phyloP scores from a whole-genome alignment of 2,113 vertebrate species.

The Anser cygnoides region DNA sequence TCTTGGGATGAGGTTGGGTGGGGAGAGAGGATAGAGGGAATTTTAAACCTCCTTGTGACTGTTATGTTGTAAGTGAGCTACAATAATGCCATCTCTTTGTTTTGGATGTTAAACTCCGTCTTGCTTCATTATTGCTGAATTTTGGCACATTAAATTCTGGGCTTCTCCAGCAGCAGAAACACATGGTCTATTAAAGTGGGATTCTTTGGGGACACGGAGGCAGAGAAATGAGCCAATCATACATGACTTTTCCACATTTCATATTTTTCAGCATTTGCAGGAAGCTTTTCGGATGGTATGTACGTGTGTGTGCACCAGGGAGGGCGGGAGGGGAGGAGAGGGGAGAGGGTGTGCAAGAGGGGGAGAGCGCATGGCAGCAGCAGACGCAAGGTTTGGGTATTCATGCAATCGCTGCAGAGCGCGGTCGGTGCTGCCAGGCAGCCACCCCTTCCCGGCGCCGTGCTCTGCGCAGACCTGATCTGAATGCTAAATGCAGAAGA shows the following conservation, averaged over 20 bases:
- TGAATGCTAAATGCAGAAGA: conserved; percentile 65
- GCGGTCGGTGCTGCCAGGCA: conserved; percentile 40
- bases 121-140: conserved; percentile 51
- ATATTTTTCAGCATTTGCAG: neutral
- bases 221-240: conserved; percentile 35
- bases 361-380: neutral
- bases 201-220: conserved; percentile 50
- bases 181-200: conserved; percentile 23
- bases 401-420: conserved; percentile 3
- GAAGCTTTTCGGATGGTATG: neutral
- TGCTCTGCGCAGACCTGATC: conserved; percentile 70
- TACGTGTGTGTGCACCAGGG: conserved; percentile 3
- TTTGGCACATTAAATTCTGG: conserved; percentile 36
- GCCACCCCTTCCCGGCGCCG: conserved; percentile 53
- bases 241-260: conserved; percentile 5
- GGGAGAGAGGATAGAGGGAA: conserved; percentile 48
- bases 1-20: conserved; percentile 40
- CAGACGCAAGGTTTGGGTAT: neutral
- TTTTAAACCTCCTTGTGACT: neutral
- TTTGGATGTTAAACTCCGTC: conserved; percentile 33
- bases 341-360: neutral
- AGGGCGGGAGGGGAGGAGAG: neutral
- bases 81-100: conserved; percentile 32
- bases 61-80: conserved; percentile 17
- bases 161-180: conserved; percentile 60